Conservation (phyloP, 2,888 invertebrate species). For the Hirtodrosophila trivittata region DNA sequence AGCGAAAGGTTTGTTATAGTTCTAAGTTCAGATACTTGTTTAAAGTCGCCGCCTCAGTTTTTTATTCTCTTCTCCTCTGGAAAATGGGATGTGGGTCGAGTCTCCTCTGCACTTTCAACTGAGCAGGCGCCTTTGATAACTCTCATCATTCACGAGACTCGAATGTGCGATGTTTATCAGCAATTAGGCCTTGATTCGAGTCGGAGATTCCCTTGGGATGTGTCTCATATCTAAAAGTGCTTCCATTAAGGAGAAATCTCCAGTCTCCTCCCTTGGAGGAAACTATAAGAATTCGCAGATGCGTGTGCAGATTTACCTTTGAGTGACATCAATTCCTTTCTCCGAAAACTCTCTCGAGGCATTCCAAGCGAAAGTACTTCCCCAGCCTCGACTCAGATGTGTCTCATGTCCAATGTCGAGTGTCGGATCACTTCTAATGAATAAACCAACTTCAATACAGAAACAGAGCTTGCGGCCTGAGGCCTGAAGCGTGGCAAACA, state of each 20-base stretch:
- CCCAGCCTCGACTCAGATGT: too few relatives aligned
- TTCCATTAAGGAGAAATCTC: slow-evolving; percentile 34
- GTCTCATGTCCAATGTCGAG: slow-evolving; percentile 2
- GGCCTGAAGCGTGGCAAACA: slow-evolving; percentile 29
- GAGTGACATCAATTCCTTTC: slow-evolving; percentile 56
- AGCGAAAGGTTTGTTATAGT: slow-evolving; percentile 47
- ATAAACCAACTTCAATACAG: slow-evolving; percentile 25
- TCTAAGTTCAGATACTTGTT: slow-evolving; percentile 19
- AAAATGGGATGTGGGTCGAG: slow-evolving; percentile 23
- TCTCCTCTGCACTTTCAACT: slow-evolving; percentile 51
- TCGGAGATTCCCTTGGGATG: slow-evolving; percentile 34
- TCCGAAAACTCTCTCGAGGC: slow-evolving; percentile 45
- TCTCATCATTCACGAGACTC: too few relatives aligned
- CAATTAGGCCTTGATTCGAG: slow-evolving; percentile 49
- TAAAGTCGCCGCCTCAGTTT: slow-evolving; percentile 43
- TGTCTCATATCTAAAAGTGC: slow-evolving; percentile 15
- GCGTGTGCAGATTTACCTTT: slow-evolving; percentile 31
- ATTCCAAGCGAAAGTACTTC: slow-evolving; percentile 66
- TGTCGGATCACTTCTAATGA: slow-evolving; percentile 53
- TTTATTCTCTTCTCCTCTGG: slow-evolving; percentile 16
- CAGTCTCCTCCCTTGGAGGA: slow-evolving; percentile 9
- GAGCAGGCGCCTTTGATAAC: slow-evolving; percentile 29
- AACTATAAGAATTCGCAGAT: slow-evolving; percentile 21
- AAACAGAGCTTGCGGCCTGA: slow-evolving; percentile 35
- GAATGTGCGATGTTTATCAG: slow-evolving; percentile 64